A percentile compares a stretch with the other conserved stretches of the same genome.
phyloP scores from a whole-genome alignment of 1,140 invertebrate genomes.

The Solenopsis fugax region DNA sequence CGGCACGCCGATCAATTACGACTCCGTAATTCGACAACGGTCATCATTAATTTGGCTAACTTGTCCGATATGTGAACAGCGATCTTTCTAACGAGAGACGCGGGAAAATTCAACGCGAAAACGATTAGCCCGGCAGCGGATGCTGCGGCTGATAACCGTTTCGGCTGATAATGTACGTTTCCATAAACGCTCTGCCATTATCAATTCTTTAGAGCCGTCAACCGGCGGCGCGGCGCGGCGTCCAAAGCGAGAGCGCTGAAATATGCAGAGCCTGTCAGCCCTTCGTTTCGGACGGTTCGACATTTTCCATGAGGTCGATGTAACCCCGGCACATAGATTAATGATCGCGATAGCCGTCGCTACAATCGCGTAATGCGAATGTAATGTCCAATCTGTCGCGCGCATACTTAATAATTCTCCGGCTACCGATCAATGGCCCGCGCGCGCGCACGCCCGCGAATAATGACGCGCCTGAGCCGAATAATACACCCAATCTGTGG shows the following conservation, averaged over 20 bases:
- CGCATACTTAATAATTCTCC: conserved; percentile 75
- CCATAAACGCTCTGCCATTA: conserved; percentile 44
- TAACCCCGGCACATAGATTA: conserved; percentile 67
- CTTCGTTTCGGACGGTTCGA: conserved; percentile 48
- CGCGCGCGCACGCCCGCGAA: conserved; percentile 16
- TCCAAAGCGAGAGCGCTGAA: conserved; percentile 9
- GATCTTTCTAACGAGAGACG: not conserved
- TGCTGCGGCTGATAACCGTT: not conserved
- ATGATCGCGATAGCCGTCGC: conserved; percentile 66
- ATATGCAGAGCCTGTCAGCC: conserved; percentile 49
- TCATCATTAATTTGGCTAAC: not conserved
- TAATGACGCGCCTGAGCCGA: conserved; percentile 50
- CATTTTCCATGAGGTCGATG: conserved; percentile 66
- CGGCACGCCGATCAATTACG: not conserved
- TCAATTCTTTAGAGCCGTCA: conserved; percentile 42
- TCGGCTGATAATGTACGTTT: not conserved
- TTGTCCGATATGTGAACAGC: not conserved
- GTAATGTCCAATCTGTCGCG: conserved; percentile 75
- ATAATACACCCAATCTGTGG: conserved; percentile 72
- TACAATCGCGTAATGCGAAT: conserved; percentile 69
- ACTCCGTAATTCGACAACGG: conserved; percentile 10
- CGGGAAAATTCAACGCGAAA: not conserved
- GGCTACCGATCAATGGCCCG: conserved; percentile 63
- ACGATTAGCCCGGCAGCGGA: not conserved
- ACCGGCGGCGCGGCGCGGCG: not conserved